Percentiles rank a stretch among this genome's conserved stretches.
Conservation (phyloP, 2,113 vertebrate species). For the Rhinolophus ferrumequinum region DNA sequence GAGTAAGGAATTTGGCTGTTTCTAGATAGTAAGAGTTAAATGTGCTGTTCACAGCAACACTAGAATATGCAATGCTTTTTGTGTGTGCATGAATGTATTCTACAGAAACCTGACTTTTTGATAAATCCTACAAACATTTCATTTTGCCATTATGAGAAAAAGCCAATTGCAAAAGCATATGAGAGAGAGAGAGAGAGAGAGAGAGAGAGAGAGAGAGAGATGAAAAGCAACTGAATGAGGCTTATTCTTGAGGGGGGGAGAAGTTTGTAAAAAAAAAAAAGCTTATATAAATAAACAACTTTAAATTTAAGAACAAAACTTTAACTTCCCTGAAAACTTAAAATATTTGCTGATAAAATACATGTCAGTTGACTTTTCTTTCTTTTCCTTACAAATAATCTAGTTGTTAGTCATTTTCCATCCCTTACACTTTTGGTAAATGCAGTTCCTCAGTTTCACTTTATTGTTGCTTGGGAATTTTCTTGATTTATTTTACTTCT, state of each 20-base stretch:
- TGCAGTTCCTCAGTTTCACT: slow-evolving; percentile 37
- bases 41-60: not conserved
- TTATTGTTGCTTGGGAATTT: slow-evolving; percentile 55
- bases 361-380: not conserved
- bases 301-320: not conserved
- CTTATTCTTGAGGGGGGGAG: not conserved
- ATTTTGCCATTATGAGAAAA: not conserved
- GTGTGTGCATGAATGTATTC: not conserved
- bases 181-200: not conserved
- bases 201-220: not conserved
- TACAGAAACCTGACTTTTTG: not conserved
- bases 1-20: not conserved
- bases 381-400: slow-evolving; percentile 17
- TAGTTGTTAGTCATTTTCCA: not conserved
- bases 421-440: not conserved
- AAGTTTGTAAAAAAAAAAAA: slow-evolving; percentile 4
- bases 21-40: not conserved
- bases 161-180: not conserved
- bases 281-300: not conserved
- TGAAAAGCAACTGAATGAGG: not conserved
- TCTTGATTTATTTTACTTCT: slow-evolving; percentile 63
- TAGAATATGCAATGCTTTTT: not conserved
- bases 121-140: not conserved
- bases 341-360: slow-evolving; percentile 10
- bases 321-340: slow-evolving; percentile 1